A percentile compares a stretch with the other conserved stretches of the same genome.
phyloP scores from a whole-genome alignment of 1,140 invertebrate species.

The Drosophila navojoa region DNA sequence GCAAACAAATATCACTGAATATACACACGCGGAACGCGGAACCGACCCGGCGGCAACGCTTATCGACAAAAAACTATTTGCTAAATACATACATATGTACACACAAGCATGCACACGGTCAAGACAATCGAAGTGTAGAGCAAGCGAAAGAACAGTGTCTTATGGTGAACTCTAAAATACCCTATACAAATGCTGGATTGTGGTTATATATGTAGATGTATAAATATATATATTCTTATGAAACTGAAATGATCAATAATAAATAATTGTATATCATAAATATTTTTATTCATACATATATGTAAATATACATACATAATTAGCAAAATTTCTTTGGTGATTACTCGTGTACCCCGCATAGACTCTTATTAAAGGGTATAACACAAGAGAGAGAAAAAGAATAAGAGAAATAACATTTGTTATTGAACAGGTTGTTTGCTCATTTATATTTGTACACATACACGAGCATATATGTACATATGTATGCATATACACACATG shows the following conservation, averaged over 20 bases:
- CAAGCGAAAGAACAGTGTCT: not conserved
- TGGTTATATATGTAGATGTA: not conserved
- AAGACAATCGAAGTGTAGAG: constrained; percentile 22
- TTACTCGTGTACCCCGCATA: not conserved
- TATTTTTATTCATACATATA: not conserved
- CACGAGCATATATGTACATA: no score
- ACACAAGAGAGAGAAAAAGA: not conserved
- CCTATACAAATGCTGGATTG: not conserved
- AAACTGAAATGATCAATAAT: no score
- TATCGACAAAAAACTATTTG: constrained; percentile 77
- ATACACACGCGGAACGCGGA: constrained; percentile 28
- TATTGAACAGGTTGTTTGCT: no score
- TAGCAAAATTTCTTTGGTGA: not conserved
- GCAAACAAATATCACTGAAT: constrained; percentile 52
- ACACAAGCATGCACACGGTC: not conserved
- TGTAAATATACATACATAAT: not conserved
- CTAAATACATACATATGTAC: constrained; percentile 39
- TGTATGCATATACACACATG: no score
- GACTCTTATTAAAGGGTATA: no score
- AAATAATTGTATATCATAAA: no score
- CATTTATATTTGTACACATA: no score
- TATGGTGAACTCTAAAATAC: not conserved
- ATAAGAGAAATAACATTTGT: no score
- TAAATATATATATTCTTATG: not conserved
- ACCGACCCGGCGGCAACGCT: constrained; percentile 26